A percentile compares a stretch with the other conserved stretches of the same genome.
Conservation (phyloP, 2,797 vertebrate genomes). For the Percopsis omiscomaycus region DNA sequence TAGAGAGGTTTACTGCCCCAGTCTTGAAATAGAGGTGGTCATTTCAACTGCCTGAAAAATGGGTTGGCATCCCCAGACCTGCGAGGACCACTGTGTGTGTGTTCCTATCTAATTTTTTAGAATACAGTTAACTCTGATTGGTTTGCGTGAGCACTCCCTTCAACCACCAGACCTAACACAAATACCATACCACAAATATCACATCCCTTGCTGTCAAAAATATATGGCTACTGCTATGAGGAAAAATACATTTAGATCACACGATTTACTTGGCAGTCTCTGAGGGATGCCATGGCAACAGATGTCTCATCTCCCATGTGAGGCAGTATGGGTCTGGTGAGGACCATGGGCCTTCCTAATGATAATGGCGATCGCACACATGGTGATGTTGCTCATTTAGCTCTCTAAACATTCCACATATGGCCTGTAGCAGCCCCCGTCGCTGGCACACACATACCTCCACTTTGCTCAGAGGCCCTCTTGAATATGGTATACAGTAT, state of each 20-base stretch:
- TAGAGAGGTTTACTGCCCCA: conserved; percentile 24
- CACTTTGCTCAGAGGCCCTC: conserved; percentile 2
- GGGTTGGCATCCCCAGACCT: not conserved
- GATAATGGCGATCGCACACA: conserved; percentile 42
- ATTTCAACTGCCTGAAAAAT: conserved; percentile 2
- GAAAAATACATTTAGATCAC: conserved; percentile 69
- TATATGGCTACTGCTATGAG: conserved; percentile 15
- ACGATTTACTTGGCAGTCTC: conserved; percentile 60
- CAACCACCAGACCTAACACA: too few relatives aligned
- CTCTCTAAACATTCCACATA: conserved; percentile 19
- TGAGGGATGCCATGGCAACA: conserved; percentile 78
- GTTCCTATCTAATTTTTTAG: conserved; percentile 1
- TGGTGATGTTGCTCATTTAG: conserved; percentile 27
- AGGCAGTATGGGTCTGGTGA: conserved; percentile 33
- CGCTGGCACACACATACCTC: conserved; percentile 19
- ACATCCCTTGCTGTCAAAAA: too few relatives aligned
- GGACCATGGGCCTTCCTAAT: conserved; percentile 37
- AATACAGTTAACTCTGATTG: too few relatives aligned
- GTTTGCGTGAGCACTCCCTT: too few relatives aligned
- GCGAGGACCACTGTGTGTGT: not conserved
- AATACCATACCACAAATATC: too few relatives aligned
- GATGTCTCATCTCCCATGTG: conserved; percentile 62
- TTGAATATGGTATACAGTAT: conserved; percentile 5
- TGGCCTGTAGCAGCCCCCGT: conserved; percentile 19
- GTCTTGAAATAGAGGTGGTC: conserved; percentile 11